A percentile compares a stretch with the other conserved stretches of the same genome.
Conservation (phyloP, 1,140 invertebrate species). For the Nephotettix cincticeps region DNA sequence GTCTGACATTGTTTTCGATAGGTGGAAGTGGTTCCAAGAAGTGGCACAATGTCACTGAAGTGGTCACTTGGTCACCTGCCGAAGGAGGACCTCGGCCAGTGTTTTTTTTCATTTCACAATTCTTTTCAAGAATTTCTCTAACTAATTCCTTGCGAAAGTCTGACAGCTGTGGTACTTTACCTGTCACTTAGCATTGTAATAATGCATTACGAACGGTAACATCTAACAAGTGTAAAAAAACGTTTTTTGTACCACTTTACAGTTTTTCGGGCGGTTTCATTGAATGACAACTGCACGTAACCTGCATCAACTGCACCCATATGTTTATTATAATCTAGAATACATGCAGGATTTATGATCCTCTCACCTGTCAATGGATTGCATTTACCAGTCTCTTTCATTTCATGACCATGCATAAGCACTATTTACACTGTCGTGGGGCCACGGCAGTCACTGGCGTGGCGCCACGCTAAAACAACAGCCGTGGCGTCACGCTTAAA, state of each 20-base stretch:
- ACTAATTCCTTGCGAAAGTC: neutral
- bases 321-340: neutral
- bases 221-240: slow-evolving; percentile 41
- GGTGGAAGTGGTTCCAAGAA: neutral
- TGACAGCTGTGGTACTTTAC: neutral
- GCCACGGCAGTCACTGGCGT: too few species aligned
- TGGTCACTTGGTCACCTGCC: neutral
- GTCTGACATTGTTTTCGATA: neutral
- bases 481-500: neutral
- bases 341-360: neutral
- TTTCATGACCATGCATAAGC: too few species aligned
- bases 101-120: neutral
- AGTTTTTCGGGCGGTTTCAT: neutral
- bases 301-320: neutral
- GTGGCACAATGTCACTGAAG: neutral
- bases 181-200: neutral
- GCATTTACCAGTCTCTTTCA: too few species aligned
- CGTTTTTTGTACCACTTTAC: neutral
- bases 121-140: neutral
- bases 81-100: neutral
- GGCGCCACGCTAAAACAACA: too few species aligned
- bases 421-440: too few species aligned
- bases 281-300: neutral
- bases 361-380: too few species aligned
- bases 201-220: neutral